phyloP scores from a whole-genome alignment of 2,113 vertebrate species.

The Zootoca vivipara region DNA sequence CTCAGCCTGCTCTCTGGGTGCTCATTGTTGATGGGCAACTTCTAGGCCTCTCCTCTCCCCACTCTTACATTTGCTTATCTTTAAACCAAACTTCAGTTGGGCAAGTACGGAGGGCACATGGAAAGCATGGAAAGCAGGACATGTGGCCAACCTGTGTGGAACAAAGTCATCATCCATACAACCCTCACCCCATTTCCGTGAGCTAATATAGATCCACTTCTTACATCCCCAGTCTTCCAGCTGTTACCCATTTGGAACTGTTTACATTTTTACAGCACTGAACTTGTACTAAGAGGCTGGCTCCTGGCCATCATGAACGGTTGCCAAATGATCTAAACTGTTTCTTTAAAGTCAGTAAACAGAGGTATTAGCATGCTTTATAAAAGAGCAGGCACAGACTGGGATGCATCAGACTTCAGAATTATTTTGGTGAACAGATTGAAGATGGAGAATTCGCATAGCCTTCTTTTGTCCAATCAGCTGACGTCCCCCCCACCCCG shows the following conservation, averaged over 20 bases:
- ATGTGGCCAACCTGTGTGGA: not conserved
- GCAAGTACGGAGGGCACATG: no score
- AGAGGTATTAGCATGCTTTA: slow-evolving; percentile 13
- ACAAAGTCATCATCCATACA: not conserved
- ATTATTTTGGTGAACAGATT: not conserved
- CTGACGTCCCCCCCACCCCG: not conserved
- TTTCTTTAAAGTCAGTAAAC: slow-evolving; percentile 48
- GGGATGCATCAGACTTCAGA: slow-evolving; percentile 44
- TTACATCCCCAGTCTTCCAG: slow-evolving; percentile 40
- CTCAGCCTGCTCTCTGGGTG: no score
- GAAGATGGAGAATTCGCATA: not conserved
- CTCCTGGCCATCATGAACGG: slow-evolving; percentile 74
- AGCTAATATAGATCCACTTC: slow-evolving; percentile 42
- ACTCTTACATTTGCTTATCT: no score
- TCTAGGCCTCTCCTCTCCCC: no score
- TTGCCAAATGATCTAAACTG: slow-evolving; percentile 63
- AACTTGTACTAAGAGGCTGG: slow-evolving; percentile 69
- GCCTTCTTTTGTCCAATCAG: not conserved
- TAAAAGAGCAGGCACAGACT: slow-evolving; percentile 68
- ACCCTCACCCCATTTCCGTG: not conserved
- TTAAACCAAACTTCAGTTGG: no score
- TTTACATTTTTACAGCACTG: slow-evolving; percentile 73
- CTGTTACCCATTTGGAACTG: slow-evolving; percentile 44
- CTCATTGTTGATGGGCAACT: no score
- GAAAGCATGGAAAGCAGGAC: no score